Evolutionary conservation across 2,113 vertebrate species (phyloP).

Genomic region (Argyrosomus japonicus): DNA sequence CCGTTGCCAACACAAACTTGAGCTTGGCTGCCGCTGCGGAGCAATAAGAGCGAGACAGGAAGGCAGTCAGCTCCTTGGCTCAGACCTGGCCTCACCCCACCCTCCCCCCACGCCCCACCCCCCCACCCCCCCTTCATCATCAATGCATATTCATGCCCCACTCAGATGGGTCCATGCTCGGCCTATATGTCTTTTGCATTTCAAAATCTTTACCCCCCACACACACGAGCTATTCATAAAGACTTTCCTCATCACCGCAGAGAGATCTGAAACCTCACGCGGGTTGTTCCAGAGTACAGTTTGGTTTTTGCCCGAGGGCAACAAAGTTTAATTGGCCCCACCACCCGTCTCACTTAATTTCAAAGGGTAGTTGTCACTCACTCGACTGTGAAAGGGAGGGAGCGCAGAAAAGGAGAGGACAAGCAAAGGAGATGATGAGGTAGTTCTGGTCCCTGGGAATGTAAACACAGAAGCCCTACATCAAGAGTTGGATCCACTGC

Average conservation of each 20-base stretch:
- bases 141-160: slow-evolving; percentile 43
- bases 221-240: not conserved
- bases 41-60: slow-evolving; percentile 64
- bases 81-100: slow-evolving; percentile 5
- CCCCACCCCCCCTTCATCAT: not conserved
- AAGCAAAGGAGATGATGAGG: slow-evolving; percentile 42
- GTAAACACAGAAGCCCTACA: slow-evolving; percentile 63
- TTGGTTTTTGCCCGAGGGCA: slow-evolving; percentile 15
- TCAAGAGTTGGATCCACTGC: slow-evolving; percentile 32
- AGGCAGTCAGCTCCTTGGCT: slow-evolving; percentile 61
- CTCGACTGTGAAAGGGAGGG: slow-evolving; percentile 35
- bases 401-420: slow-evolving; percentile 18
- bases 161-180: slow-evolving; percentile 20
- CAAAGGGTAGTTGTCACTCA: slow-evolving; percentile 47
- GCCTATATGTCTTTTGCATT: slow-evolving; percentile 37
- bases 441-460: slow-evolving; percentile 55
- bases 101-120: not conserved
- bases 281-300: slow-evolving; percentile 11
- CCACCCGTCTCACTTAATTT: slow-evolving; percentile 41
- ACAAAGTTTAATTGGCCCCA: slow-evolving; percentile 54
- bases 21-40: slow-evolving; percentile 74
- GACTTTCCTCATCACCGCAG: not conserved
- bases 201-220: slow-evolving; percentile 13
- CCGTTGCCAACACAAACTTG: slow-evolving; percentile 80
- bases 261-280: slow-evolving; percentile 4